phyloP scores from a whole-genome alignment of 2,888 invertebrate species.

The Xestia sexstrigata region DNA sequence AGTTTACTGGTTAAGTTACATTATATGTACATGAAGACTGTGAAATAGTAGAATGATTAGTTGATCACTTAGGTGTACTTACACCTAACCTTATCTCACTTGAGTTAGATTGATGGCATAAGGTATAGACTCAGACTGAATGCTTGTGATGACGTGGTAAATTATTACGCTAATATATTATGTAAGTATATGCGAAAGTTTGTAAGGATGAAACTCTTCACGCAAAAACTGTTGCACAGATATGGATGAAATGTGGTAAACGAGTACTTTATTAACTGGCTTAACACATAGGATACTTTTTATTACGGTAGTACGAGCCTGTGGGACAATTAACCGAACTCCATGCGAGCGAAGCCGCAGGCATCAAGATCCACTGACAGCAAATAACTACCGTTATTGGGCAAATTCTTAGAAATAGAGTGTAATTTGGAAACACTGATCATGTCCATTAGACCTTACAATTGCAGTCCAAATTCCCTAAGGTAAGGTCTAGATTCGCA shows the following conservation, averaged over 20 bases:
- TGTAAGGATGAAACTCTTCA: too few species aligned
- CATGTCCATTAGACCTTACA: background rate
- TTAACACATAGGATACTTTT: background rate
- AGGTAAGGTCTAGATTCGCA: background rate
- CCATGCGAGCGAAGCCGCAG: background rate
- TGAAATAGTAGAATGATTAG: background rate
- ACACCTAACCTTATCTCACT: too few species aligned
- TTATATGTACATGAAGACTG: background rate
- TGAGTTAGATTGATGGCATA: background rate
- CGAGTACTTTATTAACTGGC: background rate
- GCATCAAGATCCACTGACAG: background rate
- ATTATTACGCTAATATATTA: background rate
- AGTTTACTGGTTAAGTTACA: background rate
- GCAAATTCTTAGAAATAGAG: background rate
- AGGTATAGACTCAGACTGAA: background rate
- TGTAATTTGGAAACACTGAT: background rate
- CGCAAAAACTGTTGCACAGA: background rate
- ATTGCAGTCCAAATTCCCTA: too few species aligned
- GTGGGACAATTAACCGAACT: background rate
- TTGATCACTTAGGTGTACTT: background rate
- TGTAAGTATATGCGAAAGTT: too few species aligned
- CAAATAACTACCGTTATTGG: background rate
- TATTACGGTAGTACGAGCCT: background rate
- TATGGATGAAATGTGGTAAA: background rate
- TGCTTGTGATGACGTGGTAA: background rate